Evolutionary conservation across 1,140 invertebrate species (phyloP).

Genomic region (Steinernema khuongi): DNA sequence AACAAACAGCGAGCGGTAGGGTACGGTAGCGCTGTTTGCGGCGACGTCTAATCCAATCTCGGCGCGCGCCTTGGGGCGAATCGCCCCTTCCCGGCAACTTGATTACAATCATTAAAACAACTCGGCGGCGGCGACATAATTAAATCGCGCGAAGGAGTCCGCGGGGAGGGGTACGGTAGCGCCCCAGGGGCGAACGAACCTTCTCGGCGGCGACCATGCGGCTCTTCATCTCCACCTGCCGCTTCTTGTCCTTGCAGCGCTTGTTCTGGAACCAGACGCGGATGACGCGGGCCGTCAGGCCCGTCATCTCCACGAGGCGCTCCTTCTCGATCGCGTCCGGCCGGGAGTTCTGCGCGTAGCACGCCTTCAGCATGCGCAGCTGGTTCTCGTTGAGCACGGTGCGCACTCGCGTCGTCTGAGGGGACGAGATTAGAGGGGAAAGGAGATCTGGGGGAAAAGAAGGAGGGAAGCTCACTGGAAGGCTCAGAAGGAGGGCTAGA

Average conservation of each 20-base stretch:
- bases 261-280: conserved; percentile 74
- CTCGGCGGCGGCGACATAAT: conserved; percentile 9
- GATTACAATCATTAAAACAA: conserved; percentile 26
- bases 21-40: not conserved
- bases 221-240: conserved; percentile 89
- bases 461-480: too few species aligned
- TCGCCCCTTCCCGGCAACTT: conserved; percentile 16
- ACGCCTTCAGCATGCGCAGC: conserved; percentile 74
- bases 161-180: conserved; percentile 22
- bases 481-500: too few species aligned
- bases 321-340: conserved; percentile 99
- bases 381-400: conserved; percentile 98
- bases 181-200: conserved; percentile 64
- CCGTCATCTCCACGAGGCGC: conserved; percentile 95
- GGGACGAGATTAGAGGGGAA: not conserved
- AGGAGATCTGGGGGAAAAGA: too few species aligned
- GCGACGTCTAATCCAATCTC: conserved; percentile 10
- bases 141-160: not conserved
- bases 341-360: conserved; percentile 86
- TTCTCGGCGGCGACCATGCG: conserved; percentile 86
- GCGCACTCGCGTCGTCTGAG: conserved; percentile 81
- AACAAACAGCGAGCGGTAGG: not conserved
- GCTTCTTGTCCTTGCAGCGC: conserved; percentile 97
- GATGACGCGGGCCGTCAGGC: conserved; percentile 57
- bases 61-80: conserved; percentile 5